Evolutionary conservation across 2,797 vertebrate species (phyloP), one percentile per base, ranked within the genome.

Genomic region (Anguilla marmorata): DNA sequence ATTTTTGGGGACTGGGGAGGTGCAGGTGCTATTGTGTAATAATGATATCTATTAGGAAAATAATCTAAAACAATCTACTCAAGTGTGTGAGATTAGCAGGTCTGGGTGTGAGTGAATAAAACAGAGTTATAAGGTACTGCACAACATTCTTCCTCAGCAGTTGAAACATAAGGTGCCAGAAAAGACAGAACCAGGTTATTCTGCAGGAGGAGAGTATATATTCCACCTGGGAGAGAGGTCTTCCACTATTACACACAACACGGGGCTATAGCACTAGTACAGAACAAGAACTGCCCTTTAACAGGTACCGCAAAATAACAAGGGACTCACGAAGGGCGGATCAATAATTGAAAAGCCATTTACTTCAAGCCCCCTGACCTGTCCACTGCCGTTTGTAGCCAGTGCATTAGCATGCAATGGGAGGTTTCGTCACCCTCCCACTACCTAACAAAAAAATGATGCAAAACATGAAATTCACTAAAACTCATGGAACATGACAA

Each of bases 191-290:
- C 33, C 27, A 33, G 72, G 72, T 52, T 87, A 91, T 92, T 89
- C 90, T 88, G 91, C 87, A 91, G 92, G 90, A 93, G 93, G 86
- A 89, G 93, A 94, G 94, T 95, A 95, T 94, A 92, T 93, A 95
- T 95, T 92, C 90, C 30, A 88, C 87, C 89, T 89, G 89, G 93
- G 91, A 76, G 50, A 91, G 85, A 88, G 74, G 89, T 92, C 93
- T 87, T 88, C 92, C 90, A 87, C 95, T 93, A 90, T 92, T 88
- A 93, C 93, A 93, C 92, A 79, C 19, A 37, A 84, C 52, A 66
- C 50, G 85, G 87, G 91, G 63, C 12, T 11, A 86, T 54, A 89
- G 89, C 4, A 41, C n/a, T 50, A 82, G 89, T 37, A 85, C 85
- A 33, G 45, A 16, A 41, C 33, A 19, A 90, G 89, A 92, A 90